Conservation (phyloP, 2,113 vertebrate species). For the Tenebrosternarchus preto region DNA sequence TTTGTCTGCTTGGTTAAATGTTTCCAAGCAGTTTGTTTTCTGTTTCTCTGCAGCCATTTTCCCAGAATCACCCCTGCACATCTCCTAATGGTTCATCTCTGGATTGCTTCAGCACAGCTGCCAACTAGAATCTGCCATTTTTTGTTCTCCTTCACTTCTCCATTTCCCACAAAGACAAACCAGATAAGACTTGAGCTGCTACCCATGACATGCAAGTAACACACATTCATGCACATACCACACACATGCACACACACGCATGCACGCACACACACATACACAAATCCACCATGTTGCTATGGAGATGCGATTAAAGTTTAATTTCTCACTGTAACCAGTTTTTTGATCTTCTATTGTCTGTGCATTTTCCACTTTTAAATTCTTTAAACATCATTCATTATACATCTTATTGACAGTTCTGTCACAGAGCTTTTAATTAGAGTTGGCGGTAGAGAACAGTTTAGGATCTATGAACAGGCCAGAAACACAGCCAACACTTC, state of each 20-base stretch:
- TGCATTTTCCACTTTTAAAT: conserved; percentile 43
- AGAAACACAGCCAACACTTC: conserved; percentile 26
- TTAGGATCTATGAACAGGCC: conserved; percentile 20
- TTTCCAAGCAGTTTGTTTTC: conserved; percentile 70
- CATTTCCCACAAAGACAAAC: conserved; percentile 42
- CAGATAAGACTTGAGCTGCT: conserved; percentile 1
- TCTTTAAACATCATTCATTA: conserved; percentile 30
- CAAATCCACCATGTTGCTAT: conserved; percentile 31
- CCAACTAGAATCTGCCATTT: conserved; percentile 39
- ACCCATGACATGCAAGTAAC: not conserved
- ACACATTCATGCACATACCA: not conserved
- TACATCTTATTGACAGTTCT: conserved; percentile 32
- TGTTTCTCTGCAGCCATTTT: conserved; percentile 62
- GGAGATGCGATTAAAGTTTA: conserved; percentile 53
- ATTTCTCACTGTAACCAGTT: conserved; percentile 28
- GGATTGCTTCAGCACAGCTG: conserved; percentile 54
- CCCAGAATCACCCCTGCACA: conserved; percentile 60
- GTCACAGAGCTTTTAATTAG: conserved; percentile 37
- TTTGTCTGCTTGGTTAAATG: conserved; percentile 71
- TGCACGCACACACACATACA: not conserved
- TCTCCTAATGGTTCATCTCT: conserved; percentile 59
- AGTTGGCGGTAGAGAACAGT: conserved; percentile 27
- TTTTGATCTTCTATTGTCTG: conserved; percentile 37
- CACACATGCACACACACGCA: conserved; percentile 1
- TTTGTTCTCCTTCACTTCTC: conserved; percentile 10